Evolutionary conservation across 2,888 invertebrate species (phyloP).

Genomic region (Conops quadrifasciatus): DNA sequence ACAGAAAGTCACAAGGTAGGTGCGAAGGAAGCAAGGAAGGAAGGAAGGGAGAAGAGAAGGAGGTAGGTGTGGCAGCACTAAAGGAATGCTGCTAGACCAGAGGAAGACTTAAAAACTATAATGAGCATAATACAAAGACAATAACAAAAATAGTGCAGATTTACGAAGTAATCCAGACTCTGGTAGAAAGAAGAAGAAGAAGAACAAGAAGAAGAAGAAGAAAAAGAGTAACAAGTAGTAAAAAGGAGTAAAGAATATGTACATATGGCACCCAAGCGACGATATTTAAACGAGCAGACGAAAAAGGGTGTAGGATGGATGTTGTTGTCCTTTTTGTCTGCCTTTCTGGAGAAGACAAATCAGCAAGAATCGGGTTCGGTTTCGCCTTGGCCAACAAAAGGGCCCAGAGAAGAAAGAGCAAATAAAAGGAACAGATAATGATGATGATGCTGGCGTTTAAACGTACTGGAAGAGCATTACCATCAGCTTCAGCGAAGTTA

Average conservation of each 20-base stretch:
- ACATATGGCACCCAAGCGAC: neutral
- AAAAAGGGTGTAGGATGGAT: neutral
- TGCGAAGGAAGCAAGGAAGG: too few relatives aligned
- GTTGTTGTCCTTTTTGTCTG: neutral
- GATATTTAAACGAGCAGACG: neutral
- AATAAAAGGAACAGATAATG: too few relatives aligned
- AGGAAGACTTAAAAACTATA: too few relatives aligned
- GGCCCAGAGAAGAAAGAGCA: too few relatives aligned
- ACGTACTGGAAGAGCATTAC: neutral
- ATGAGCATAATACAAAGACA: neutral
- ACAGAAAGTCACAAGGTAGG: too few relatives aligned
- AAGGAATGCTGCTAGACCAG: neutral
- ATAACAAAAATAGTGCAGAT: slow-evolving; percentile 9
- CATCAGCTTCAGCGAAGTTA: neutral
- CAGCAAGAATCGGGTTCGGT: too few relatives aligned
- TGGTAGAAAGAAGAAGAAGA: neutral
- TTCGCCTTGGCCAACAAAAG: too few relatives aligned
- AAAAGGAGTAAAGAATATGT: too few relatives aligned
- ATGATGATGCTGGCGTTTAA: too few relatives aligned
- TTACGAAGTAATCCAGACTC: neutral
- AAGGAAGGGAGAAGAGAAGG: neutral
- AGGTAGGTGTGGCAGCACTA: neutral
- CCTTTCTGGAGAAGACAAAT: neutral
- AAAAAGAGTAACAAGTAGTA: too few relatives aligned
- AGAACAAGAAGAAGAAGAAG: neutral